Evolutionary conservation across 2,888 invertebrate species (phyloP), one percentile per base, ranked within the genome.

Genomic region (Tetragonisca angustula): DNA sequence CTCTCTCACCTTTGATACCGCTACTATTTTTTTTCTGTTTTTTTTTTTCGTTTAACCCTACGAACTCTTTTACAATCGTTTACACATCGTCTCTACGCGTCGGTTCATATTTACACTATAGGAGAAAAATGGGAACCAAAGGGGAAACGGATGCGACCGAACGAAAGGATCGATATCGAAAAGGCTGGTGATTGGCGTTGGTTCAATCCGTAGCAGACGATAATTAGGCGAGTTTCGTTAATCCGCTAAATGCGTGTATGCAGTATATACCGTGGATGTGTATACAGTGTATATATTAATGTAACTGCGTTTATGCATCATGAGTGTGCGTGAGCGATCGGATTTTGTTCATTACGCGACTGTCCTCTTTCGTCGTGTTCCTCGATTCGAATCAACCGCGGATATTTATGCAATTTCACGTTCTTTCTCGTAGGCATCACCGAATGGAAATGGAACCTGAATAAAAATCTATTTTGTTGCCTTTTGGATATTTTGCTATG

Each of bases 251-350:
- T 62, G 76, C 74, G 15, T 71, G 19, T 79, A 50, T 49, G 21
- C 64, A 67, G 6, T 75, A 74, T 71, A 76, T 75, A 59, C 64
- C 43, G 52, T 76, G 32, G 27, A 69, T 76, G 76, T 81, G 76
- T 81, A 70, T 68, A 76, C 27, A 68, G 61, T 69, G 61, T 79
- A 68, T 75, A 32, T 59, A 54, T 72, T 61, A 74, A 72, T 80
- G 80, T 68, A 43, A 43, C 43, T 72, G 69, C 72, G 74, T 83
- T 77, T 80, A 71, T 79, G 83, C 72, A 79, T 83, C 61, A 76
- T 70, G 69, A 84, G 59, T 86, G 85, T 86, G 85, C 85, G 85
- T 84, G 78, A 76, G 79, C 78, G 78, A 81, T 85, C 79, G 73
- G 76, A 70, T 79, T 27, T 79, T 21, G 43, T 43, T 43, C 9